Percentiles rank a stretch among this genome's conserved stretches.
phyloP scores from a whole-genome alignment of 1,140 invertebrate species.

The Dryas iulia region DNA sequence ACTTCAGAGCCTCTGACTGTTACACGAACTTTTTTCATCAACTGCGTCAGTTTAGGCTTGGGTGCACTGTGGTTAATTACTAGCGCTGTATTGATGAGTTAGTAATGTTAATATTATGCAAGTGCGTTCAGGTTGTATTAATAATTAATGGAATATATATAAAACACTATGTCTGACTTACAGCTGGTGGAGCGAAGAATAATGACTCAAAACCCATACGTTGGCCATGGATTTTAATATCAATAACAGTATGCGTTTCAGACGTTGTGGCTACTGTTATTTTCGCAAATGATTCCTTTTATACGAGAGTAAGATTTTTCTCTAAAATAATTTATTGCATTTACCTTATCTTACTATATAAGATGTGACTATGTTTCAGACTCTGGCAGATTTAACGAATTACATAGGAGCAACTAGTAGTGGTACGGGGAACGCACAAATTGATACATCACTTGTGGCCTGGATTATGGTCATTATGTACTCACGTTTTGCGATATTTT shows the following conservation, averaged over 20 bases:
- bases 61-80: conserved; percentile 43
- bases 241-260: conserved; percentile 34
- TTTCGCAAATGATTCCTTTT: conserved; percentile 58
- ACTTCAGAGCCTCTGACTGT: conserved; percentile 39
- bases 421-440: conserved; percentile 33
- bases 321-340: not conserved
- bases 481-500: conserved; percentile 49
- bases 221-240: conserved; percentile 54
- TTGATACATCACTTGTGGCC: conserved; percentile 43
- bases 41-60: conserved; percentile 38
- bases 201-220: conserved; percentile 37
- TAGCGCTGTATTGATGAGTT: conserved; percentile 51
- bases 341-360: not conserved
- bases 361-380: conserved; percentile 42
- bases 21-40: conserved; percentile 49
- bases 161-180: not conserved
- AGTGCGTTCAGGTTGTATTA: not conserved
- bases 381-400: conserved; percentile 47
- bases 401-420: conserved; percentile 46
- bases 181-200: conserved; percentile 46
- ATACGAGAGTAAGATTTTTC: conserved; percentile 46
- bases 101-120: conserved; percentile 29
- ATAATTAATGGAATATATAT: not conserved
- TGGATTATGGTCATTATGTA: conserved; percentile 61
- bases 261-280: conserved; percentile 54